phyloP scores from a whole-genome alignment of 2,888 invertebrate species.

The Ectemnius cavifrons region DNA sequence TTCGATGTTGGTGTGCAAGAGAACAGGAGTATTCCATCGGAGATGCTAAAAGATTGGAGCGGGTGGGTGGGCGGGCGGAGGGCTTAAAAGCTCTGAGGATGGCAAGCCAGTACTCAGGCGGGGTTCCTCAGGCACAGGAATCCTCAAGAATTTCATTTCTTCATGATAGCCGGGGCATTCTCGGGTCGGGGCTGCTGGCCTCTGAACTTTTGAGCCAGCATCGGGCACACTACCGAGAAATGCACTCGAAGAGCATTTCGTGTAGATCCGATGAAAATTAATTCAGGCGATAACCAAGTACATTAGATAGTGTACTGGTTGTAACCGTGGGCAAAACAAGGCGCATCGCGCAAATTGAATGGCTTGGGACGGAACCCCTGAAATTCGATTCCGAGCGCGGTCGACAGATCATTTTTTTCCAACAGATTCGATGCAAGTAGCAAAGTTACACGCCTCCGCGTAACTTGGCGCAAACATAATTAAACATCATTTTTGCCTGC shows the following conservation, averaged over 20 bases:
- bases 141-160: not conserved
- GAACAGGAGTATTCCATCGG: slow-evolving; percentile 7
- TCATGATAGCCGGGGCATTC: too few relatives aligned
- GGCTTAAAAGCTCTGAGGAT: not conserved
- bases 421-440: not conserved
- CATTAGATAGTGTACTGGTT: slow-evolving; percentile 26
- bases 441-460: not conserved
- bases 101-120: not conserved
- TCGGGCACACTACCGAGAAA: not conserved
- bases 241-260: not conserved
- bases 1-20: not conserved
- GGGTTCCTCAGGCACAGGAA: not conserved
- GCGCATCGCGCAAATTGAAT: too few relatives aligned
- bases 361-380: not conserved
- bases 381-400: slow-evolving; percentile 29
- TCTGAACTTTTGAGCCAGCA: not conserved
- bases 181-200: not conserved
- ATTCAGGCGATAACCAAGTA: slow-evolving; percentile 8
- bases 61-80: not conserved
- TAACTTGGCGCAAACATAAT: too few relatives aligned
- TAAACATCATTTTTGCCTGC: too few relatives aligned
- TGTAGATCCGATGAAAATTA: slow-evolving; percentile 12
- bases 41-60: not conserved
- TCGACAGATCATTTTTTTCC: slow-evolving; percentile 12
- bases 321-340: slow-evolving; percentile 13